Conservation (phyloP, 2,888 invertebrate genomes). For the Oegoconia quadripuncta region DNA sequence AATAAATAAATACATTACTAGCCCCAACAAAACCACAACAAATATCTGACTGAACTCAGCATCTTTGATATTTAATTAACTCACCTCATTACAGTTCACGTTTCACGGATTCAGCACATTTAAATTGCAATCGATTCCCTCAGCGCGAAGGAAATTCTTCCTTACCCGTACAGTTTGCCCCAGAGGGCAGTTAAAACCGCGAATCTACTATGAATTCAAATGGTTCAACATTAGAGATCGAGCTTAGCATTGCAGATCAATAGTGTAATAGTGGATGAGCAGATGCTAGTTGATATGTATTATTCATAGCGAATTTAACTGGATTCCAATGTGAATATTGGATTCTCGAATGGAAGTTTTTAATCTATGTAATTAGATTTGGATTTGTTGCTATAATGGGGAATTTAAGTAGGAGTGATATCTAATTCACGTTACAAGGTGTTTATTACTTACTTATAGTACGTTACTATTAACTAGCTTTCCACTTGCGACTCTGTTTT, state of each 20-base stretch:
- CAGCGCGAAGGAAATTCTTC: conserved; percentile 29
- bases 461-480: too few species aligned
- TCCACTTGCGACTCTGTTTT: too few species aligned
- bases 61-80: conserved; percentile 63
- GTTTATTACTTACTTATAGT: too few species aligned
- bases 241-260: not conserved
- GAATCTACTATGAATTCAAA: conserved; percentile 35
- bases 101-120: conserved; percentile 55
- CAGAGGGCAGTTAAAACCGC: conserved; percentile 25
- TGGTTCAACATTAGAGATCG: conserved; percentile 22
- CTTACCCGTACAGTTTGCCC: conserved; percentile 20
- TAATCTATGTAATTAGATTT: too few species aligned
- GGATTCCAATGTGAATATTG: too few species aligned
- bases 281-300: too few species aligned
- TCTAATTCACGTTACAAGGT: too few species aligned
- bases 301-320: too few species aligned
- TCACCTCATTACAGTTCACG: conserved; percentile 54
- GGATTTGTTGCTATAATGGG: too few species aligned
- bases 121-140: conserved; percentile 49
- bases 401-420: too few species aligned
- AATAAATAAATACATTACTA: not conserved
- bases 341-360: too few species aligned
- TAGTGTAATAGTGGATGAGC: not conserved
- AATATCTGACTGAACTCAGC: too few species aligned
- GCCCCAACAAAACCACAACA: not conserved